phyloP scores from a whole-genome alignment of 2,797 vertebrate genomes.

The Dipus sagitta region DNA sequence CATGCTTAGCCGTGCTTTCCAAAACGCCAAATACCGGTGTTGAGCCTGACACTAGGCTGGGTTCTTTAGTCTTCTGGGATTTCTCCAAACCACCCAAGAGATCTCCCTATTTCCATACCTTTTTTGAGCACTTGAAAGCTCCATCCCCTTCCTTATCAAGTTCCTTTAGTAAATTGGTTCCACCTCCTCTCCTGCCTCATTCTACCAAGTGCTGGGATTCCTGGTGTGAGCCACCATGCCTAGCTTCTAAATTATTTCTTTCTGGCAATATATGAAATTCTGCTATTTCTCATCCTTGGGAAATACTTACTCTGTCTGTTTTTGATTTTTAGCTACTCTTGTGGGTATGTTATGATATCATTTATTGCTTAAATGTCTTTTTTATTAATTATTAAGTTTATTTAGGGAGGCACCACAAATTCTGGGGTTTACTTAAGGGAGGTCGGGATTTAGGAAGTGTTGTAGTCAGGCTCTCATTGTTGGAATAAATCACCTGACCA shows the following conservation, averaged over 20 bases:
- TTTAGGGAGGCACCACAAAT: no score
- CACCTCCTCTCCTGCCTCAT: neutral
- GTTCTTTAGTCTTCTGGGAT: neutral
- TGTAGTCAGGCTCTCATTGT: no score
- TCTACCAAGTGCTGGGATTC: neutral
- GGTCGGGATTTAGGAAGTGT: no score
- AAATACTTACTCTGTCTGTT: neutral
- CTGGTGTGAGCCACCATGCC: neutral
- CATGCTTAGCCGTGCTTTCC: neutral
- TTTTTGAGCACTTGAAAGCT: neutral
- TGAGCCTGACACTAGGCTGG: neutral
- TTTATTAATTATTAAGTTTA: no score
- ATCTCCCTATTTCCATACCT: neutral
- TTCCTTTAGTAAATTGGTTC: slow-evolving; percentile 14
- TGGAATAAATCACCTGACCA: no score
- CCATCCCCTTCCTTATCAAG: neutral
- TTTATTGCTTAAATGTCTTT: neutral
- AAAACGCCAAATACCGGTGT: neutral
- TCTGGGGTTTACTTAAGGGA: no score
- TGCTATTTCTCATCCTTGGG: slow-evolving; percentile 20
- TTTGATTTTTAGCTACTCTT: neutral
- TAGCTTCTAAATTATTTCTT: slow-evolving; percentile 10
- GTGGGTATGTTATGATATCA: neutral
- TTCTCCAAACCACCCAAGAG: neutral
- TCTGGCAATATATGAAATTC: neutral